These are phyloP conservation scores for Latrodectus hesperus DNA, from an alignment of 2,888 invertebrate species.

Conservation along the genomic window DNA sequence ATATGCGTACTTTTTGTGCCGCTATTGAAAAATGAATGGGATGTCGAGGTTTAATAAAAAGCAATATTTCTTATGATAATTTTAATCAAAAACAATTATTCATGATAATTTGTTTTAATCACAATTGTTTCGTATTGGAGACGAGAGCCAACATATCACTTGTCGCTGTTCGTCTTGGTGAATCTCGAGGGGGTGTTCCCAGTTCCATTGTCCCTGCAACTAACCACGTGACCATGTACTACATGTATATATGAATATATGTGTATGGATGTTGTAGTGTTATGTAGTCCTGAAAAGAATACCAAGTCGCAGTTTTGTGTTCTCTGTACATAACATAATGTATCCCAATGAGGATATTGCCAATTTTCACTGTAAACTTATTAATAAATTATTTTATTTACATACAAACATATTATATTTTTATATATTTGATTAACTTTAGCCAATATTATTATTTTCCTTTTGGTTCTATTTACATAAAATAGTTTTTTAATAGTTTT, in stretches of 20 bases:
- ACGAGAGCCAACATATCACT: too few relatives aligned
- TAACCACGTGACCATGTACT: not conserved
- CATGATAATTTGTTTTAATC: too few relatives aligned
- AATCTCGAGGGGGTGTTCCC: too few relatives aligned
- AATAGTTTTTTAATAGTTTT: not conserved
- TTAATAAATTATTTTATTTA: slow-evolving; percentile 67
- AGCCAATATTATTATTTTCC: not conserved
- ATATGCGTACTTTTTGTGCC: too few relatives aligned
- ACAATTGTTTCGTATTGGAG: too few relatives aligned
- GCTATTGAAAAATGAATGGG: too few relatives aligned
- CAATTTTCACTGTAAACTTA: slow-evolving; percentile 64
- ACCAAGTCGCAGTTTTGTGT: not conserved
- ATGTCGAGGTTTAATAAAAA: too few relatives aligned
- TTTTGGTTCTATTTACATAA: not conserved
- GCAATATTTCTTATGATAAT: too few relatives aligned
- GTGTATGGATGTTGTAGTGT: not conserved
- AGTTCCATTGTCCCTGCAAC: too few relatives aligned
- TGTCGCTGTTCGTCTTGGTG: too few relatives aligned
- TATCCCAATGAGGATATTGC: slow-evolving; percentile 27
- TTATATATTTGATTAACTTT: not conserved
- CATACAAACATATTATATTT: slow-evolving; percentile 11
- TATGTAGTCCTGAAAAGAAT: not conserved
- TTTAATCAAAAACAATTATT: too few relatives aligned
- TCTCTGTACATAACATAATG: slow-evolving; percentile 20
- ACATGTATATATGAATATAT: slow-evolving; percentile 5